These are phyloP conservation scores for Phenganax subtilis DNA, from an alignment of 92 coral and sea anemone species.

Conservation along the genomic window DNA sequence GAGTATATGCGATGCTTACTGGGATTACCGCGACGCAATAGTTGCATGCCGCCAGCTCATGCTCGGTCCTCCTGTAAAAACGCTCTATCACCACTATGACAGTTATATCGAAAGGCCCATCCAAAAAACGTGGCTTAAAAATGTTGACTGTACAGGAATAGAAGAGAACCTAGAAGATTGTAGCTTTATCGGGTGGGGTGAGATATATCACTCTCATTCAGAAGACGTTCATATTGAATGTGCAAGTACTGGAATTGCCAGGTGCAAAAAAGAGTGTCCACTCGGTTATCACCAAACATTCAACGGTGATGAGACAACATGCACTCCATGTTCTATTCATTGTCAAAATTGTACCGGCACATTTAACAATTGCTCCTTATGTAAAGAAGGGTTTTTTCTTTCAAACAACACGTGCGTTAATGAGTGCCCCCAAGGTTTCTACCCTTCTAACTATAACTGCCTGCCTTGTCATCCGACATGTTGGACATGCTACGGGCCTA, in stretches of 20 bases:
- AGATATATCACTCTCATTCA: slow-evolving; percentile 57
- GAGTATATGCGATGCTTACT: slow-evolving; percentile 7
- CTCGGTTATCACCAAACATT: neutral
- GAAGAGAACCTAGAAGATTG: slow-evolving; percentile 58
- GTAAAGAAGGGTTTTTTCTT: neutral
- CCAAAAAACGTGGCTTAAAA: slow-evolving; percentile 72
- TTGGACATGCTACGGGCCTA: slow-evolving; percentile 9
- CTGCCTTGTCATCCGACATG: neutral
- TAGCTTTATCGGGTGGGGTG: slow-evolving; percentile 72
- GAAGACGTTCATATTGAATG: slow-evolving; percentile 79
- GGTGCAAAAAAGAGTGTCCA: slow-evolving; percentile 14
- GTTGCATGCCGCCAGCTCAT: slow-evolving; percentile 2
- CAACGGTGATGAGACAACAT: neutral
- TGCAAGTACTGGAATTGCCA: slow-evolving; percentile 7
- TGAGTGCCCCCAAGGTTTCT: neutral
- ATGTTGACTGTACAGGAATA: slow-evolving; percentile 60
- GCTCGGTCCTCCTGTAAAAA: slow-evolving; percentile 8
- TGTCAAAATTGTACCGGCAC: neutral
- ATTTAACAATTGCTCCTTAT: slow-evolving; percentile 7
- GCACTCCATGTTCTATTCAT: neutral
- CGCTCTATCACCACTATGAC: neutral
- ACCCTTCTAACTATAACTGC: neutral
- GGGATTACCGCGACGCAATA: neutral
- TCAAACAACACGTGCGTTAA: neutral
- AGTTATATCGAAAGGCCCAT: neutral